These are phyloP conservation scores for Drosophila villosipedis DNA, from an alignment of 2,888 invertebrate species.

Conservation along the genomic window DNA sequence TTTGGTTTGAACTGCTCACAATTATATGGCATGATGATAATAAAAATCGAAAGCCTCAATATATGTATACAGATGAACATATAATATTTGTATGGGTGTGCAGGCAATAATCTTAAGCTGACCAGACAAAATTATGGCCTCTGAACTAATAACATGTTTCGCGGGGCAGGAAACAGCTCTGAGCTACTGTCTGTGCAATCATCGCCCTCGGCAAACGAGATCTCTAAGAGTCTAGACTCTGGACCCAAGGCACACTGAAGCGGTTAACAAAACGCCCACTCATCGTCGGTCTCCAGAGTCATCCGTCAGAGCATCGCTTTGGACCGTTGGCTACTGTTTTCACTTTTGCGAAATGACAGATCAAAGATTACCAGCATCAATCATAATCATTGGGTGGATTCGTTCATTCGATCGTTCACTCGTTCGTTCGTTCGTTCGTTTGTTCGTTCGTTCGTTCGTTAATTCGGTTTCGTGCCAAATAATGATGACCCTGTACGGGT, in stretches of 20 bases:
- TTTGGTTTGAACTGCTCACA: slow-evolving; percentile 21
- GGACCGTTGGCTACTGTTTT: slow-evolving; percentile 59
- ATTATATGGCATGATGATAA: slow-evolving; percentile 66
- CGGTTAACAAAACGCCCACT: slow-evolving; percentile 72
- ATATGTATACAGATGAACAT: background rate
- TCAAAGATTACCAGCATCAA: slow-evolving; percentile 66
- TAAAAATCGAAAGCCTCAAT: slow-evolving; percentile 37
- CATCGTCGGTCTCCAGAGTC: slow-evolving; percentile 51
- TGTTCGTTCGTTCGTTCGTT: slow-evolving; percentile 19
- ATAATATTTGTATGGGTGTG: background rate
- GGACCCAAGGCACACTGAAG: slow-evolving; percentile 33
- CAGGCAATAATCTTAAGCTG: slow-evolving; percentile 41
- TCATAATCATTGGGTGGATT: slow-evolving; percentile 52
- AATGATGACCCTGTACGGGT: slow-evolving; percentile 55
- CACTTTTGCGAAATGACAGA: slow-evolving; percentile 72
- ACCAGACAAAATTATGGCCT: slow-evolving; percentile 46
- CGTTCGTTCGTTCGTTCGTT: slow-evolving; percentile 1
- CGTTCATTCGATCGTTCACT: slow-evolving; percentile 1
- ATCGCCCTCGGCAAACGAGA: slow-evolving; percentile 18
- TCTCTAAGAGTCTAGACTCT: slow-evolving; percentile 31
- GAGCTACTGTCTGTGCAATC: slow-evolving; percentile 55
- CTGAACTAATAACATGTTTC: slow-evolving; percentile 66
- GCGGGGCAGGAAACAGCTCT: slow-evolving; percentile 55
- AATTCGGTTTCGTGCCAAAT: slow-evolving; percentile 62
- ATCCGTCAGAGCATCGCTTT: slow-evolving; percentile 28